phyloP scores from a whole-genome alignment of 2,113 vertebrate genomes.

The Neodontobutis hainanensis region DNA sequence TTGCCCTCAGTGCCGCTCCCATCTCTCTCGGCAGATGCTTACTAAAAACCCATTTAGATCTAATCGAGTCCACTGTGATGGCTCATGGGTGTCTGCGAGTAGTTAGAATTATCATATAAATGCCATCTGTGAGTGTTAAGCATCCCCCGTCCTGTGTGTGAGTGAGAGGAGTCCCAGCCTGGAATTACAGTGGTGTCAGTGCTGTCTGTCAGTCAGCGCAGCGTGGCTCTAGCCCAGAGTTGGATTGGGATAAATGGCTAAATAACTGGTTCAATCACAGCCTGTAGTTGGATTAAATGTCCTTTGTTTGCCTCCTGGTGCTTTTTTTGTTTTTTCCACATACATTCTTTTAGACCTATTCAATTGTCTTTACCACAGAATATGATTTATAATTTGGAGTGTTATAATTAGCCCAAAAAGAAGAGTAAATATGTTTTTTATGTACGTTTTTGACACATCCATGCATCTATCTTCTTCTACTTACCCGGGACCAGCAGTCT shows the following conservation, averaged over 20 bases:
- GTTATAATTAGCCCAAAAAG: no score
- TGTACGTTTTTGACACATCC: no score
- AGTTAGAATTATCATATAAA: constrained; percentile 75
- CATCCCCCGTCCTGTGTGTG: constrained; percentile 36
- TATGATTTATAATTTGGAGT: no score
- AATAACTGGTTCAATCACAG: constrained; percentile 43
- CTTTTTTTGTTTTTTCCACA: not conserved
- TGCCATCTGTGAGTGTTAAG: constrained; percentile 68
- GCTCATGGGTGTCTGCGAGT: constrained; percentile 63
- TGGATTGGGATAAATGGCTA: constrained; percentile 40
- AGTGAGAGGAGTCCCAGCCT: constrained; percentile 67
- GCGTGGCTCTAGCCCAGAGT: constrained; percentile 32
- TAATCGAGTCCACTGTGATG: constrained; percentile 65
- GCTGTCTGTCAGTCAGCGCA: constrained; percentile 56
- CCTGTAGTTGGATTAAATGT: constrained; percentile 50
- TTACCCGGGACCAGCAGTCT: no score
- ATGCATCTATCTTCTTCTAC: no score
- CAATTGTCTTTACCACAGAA: no score
- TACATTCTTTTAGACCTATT: no score
- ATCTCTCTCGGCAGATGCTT: constrained; percentile 55
- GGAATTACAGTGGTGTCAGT: constrained; percentile 64
- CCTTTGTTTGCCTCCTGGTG: constrained; percentile 26
- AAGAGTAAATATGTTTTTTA: no score
- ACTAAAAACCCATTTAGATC: constrained; percentile 66
- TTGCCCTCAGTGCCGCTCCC: constrained; percentile 46